Conservation (phyloP, 2,888 invertebrate genomes). For the Coenonympha glycerion region DNA sequence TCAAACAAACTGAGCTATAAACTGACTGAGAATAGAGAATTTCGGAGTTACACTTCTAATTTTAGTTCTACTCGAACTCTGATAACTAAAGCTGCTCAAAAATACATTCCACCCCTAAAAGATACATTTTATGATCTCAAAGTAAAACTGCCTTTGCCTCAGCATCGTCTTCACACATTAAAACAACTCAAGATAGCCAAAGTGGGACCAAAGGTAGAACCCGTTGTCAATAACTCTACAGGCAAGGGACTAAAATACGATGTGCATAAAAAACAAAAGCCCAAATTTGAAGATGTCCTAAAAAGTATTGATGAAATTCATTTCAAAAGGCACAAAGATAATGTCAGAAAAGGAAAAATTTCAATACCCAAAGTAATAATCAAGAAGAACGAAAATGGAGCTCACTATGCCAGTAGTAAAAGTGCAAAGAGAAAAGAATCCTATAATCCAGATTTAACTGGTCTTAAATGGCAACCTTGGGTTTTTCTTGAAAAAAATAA, state of each 20-base stretch:
- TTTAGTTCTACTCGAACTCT: conserved; percentile 48
- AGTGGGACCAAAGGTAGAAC: conserved; percentile 47
- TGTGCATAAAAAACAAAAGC: conserved; percentile 59
- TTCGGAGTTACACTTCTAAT: conserved; percentile 38
- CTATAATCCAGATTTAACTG: conserved; percentile 66
- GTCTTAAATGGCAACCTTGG: conserved; percentile 73
- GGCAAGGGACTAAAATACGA: conserved; percentile 34
- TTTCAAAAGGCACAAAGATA: conserved; percentile 61
- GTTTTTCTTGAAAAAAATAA: conserved; percentile 64
- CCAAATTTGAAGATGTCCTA: conserved; percentile 72
- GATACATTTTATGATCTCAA: conserved; percentile 59
- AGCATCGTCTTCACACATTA: conserved; percentile 59
- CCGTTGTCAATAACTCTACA: conserved; percentile 33
- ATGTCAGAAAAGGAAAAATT: conserved; percentile 54
- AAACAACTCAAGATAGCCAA: conserved; percentile 62
- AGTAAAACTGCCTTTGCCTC: conserved; percentile 63
- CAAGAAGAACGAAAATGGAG: conserved; percentile 65
- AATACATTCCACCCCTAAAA: conserved; percentile 69
- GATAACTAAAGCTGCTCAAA: conserved; percentile 70
- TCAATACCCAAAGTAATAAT: conserved; percentile 68
- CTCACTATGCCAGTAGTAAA: conserved; percentile 69
- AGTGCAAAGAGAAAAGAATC: conserved; percentile 41
- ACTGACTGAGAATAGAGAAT: conserved; percentile 55
- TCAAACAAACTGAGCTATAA: conserved; percentile 46
- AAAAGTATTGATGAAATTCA: conserved; percentile 71